Conservation (phyloP, 2,797 vertebrate species). For the Crenichthys baileyi region DNA sequence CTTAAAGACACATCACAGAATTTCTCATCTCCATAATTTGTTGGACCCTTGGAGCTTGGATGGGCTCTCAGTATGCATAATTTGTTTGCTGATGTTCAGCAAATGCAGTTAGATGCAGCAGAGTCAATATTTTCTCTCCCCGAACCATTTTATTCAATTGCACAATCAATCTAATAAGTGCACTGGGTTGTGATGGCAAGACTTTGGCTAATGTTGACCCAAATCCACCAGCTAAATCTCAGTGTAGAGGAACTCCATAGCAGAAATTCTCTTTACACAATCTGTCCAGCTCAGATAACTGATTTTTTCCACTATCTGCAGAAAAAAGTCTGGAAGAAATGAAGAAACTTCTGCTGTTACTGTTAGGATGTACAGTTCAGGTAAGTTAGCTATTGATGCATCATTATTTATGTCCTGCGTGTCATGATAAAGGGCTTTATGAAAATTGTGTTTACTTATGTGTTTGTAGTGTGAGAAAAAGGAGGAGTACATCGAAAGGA, state of each 20-base stretch:
- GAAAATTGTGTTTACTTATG: constrained; percentile 1
- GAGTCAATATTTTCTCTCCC: not conserved
- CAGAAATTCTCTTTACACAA: constrained; percentile 21
- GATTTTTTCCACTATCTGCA: constrained; percentile 39
- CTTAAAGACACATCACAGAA: constrained; percentile 17
- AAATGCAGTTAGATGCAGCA: not conserved
- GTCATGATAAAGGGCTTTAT: not conserved
- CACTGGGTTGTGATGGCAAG: constrained; percentile 42
- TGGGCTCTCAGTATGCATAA: not conserved
- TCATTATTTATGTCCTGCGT: not conserved
- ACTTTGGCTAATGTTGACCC: constrained; percentile 53
- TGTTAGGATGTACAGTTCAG: constrained; percentile 97
- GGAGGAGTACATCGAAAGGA: constrained; percentile 94
- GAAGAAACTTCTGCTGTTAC: constrained; percentile 89
- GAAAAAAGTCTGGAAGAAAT: constrained; percentile 93
- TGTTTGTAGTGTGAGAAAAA: constrained; percentile 91
- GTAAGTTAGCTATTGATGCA: constrained; percentile 67
- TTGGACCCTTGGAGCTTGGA: not conserved
- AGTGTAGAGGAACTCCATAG: constrained; percentile 29
- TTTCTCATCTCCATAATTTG: constrained; percentile 6
- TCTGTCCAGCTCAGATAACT: constrained; percentile 19
- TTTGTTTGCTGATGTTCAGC: not conserved
- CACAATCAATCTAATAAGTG: constrained; percentile 51
- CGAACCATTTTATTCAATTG: constrained; percentile 39
- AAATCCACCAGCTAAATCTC: constrained; percentile 46